These are phyloP conservation scores for Anoura caudifer DNA, from an alignment of 2,113 vertebrate species.

Conservation along the genomic window DNA sequence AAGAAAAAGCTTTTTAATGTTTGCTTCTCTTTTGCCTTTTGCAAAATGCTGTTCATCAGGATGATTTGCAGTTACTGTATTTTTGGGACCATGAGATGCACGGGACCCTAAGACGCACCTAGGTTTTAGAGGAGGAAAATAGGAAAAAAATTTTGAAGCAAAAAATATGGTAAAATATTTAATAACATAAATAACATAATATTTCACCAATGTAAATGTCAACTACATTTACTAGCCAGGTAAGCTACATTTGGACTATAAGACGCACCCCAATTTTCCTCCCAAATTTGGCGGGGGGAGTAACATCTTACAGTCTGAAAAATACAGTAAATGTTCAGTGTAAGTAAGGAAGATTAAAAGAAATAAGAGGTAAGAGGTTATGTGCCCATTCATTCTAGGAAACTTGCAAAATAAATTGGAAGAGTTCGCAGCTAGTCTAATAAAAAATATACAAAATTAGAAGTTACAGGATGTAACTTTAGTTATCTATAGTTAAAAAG, in stretches of 20 bases:
- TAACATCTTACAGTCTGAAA: too few relatives aligned
- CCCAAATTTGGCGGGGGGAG: too few relatives aligned
- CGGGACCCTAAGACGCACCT: too few relatives aligned
- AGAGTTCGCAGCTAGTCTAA: background rate
- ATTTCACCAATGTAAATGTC: too few relatives aligned
- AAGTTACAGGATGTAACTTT: background rate
- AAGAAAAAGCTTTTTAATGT: background rate
- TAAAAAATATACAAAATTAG: background rate
- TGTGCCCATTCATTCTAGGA: background rate
- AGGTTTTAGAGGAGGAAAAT: too few relatives aligned
- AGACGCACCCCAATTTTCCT: too few relatives aligned
- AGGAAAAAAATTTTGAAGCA: too few relatives aligned
- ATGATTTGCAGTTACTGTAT: background rate
- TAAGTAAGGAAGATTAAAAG: background rate
- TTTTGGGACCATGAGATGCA: too few relatives aligned
- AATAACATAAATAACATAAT: too few relatives aligned
- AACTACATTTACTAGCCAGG: too few relatives aligned
- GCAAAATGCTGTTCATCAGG: background rate
- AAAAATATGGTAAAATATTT: too few relatives aligned
- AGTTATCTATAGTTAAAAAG: background rate
- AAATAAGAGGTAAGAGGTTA: background rate
- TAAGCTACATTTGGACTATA: too few relatives aligned
- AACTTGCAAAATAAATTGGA: slow-evolving; percentile 25
- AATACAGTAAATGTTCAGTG: background rate
- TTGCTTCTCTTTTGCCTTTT: background rate